Percentiles rank a stretch among this genome's conserved stretches.
phyloP scores from a whole-genome alignment of 2,113 vertebrate genomes.

The Notothenia coriiceps region DNA sequence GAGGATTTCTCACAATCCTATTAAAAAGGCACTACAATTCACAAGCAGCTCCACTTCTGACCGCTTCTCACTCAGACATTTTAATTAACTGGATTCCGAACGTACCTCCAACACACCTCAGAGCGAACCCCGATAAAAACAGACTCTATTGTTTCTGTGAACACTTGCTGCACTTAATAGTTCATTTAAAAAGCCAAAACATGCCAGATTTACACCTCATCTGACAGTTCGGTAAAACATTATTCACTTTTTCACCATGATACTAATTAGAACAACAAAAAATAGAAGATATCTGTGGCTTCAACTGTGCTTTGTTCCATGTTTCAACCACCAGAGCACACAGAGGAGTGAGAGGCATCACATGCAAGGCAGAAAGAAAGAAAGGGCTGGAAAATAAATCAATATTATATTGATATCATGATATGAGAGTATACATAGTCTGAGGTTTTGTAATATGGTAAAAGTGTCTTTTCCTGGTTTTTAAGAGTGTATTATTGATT shows the following conservation, averaged over 20 bases:
- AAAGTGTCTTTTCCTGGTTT: too few species aligned
- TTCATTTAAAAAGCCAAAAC: constrained; percentile 7
- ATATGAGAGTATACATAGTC: too few species aligned
- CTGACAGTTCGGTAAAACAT: constrained; percentile 9
- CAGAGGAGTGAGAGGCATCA: constrained; percentile 32
- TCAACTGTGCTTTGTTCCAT: constrained; percentile 61
- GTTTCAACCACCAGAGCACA: constrained; percentile 63
- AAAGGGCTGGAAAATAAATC: not conserved
- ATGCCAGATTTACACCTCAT: constrained; percentile 8
- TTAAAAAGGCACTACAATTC: not conserved
- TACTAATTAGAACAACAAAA: constrained; percentile 48
- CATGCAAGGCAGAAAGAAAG: constrained; percentile 47
- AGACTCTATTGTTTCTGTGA: not conserved
- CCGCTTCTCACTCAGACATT: constrained; percentile 7
- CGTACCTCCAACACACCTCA: constrained; percentile 13
- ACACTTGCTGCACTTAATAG: constrained; percentile 14
- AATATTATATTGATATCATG: too few species aligned
- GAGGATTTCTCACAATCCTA: constrained; percentile 19
- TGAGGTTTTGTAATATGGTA: too few species aligned
- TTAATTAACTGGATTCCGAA: not conserved
- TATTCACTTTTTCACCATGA: constrained; percentile 10
- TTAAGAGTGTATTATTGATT: too few species aligned
- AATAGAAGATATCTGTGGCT: constrained; percentile 37
- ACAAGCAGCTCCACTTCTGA: constrained; percentile 2
- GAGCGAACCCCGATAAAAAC: constrained; percentile 5